A percentile compares a stretch with the other conserved stretches of the same genome.
Conservation (phyloP, 1,140 invertebrate genomes). For the Atopsyche davidsoni region DNA sequence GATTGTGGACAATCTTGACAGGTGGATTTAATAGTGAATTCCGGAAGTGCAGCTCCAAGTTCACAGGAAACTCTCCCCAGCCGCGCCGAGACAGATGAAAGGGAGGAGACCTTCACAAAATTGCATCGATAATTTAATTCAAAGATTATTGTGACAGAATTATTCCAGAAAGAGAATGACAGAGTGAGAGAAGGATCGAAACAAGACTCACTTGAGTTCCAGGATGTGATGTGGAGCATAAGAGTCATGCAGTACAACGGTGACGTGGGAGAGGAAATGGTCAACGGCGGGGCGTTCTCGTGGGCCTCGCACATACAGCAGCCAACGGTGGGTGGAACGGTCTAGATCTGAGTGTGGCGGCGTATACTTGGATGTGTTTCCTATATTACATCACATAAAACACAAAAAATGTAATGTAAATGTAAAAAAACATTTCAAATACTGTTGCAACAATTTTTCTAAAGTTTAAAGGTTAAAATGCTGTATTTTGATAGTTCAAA, state of each 20-base stretch:
- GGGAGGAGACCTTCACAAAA: slow-evolving; percentile 57
- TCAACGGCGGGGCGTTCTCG: slow-evolving; percentile 56
- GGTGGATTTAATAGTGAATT: slow-evolving; percentile 66
- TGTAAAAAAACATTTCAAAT: slow-evolving; percentile 27
- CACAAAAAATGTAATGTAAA: neutral
- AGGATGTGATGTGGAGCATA: slow-evolving; percentile 85
- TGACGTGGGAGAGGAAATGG: slow-evolving; percentile 65
- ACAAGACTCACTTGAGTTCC: slow-evolving; percentile 58
- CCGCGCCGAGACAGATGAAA: slow-evolving; percentile 78
- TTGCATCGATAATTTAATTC: neutral
- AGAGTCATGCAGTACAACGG: slow-evolving; percentile 78
- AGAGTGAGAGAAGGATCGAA: neutral
- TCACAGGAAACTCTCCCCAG: slow-evolving; percentile 86
- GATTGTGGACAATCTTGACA: slow-evolving; percentile 70
- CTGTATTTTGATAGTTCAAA: too few species aligned
- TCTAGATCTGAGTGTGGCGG: slow-evolving; percentile 59
- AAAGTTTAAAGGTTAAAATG: slow-evolving; percentile 4
- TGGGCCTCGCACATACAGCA: slow-evolving; percentile 73
- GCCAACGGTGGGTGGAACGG: slow-evolving; percentile 82
- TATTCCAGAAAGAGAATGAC: neutral
- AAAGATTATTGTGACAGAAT: too few species aligned
- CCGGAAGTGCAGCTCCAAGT: slow-evolving; percentile 75
- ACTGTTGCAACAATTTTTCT: slow-evolving; percentile 33
- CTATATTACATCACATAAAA: slow-evolving; percentile 45
- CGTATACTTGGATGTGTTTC: slow-evolving; percentile 83